A percentile compares a stretch with the other conserved stretches of the same genome.
Conservation (phyloP, 2,113 vertebrate species). For the Rutilus rutilus region DNA sequence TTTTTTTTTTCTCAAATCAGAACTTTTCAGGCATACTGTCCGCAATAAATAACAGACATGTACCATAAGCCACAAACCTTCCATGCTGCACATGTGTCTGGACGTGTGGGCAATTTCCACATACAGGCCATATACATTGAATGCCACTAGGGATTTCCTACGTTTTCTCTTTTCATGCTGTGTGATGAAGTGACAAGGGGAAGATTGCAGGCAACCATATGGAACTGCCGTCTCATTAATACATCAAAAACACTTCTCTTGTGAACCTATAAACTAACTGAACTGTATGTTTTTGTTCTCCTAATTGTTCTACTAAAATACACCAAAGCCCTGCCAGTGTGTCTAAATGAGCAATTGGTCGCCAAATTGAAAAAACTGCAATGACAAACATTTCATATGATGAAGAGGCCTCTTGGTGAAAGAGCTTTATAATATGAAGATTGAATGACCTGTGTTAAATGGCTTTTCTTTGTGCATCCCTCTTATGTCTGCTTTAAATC, state of each 20-base stretch:
- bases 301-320: slow-evolving; percentile 21
- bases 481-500: slow-evolving; percentile 26
- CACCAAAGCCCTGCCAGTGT: not conserved
- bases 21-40: too few species aligned
- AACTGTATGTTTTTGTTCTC: slow-evolving; percentile 16
- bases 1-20: too few species aligned
- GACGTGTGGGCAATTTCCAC: not conserved
- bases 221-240: slow-evolving; percentile 2
- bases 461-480: slow-evolving; percentile 1
- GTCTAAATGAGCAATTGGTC: not conserved
- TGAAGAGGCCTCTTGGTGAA: not conserved
- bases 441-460: not conserved
- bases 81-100: not conserved
- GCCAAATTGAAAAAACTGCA: slow-evolving; percentile 2
- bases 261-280: slow-evolving; percentile 1
- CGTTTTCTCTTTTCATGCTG: not conserved
- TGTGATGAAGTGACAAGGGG: slow-evolving; percentile 5
- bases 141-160: not conserved
- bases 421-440: slow-evolving; percentile 12
- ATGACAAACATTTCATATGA: not conserved
- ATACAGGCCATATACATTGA: not conserved
- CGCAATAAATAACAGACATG: not conserved
- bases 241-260: slow-evolving; percentile 5
- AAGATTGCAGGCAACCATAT: not conserved
- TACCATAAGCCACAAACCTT: not conserved